Percentiles rank a stretch among this genome's conserved stretches.
Evolutionary conservation across 2,888 invertebrate species (phyloP).

Genomic region (Ecdyonurus torrentis): DNA sequence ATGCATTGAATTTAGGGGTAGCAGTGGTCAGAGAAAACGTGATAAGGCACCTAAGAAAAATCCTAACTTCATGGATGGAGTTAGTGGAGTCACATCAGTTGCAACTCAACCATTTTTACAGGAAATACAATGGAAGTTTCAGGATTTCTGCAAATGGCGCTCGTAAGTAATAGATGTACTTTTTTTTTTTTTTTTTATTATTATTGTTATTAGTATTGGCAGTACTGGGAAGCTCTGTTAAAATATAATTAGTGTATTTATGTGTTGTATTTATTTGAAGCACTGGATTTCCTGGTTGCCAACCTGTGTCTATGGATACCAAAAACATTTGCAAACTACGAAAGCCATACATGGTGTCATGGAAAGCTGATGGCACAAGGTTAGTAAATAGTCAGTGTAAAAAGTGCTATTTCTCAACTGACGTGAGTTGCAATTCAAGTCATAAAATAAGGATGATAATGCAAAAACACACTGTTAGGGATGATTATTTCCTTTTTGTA

Average conservation of each 20-base stretch:
- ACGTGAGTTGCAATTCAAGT: too few species aligned
- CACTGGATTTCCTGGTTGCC: conserved; percentile 85
- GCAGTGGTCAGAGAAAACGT: conserved; percentile 20
- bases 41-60: conserved; percentile 39
- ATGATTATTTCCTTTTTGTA: background rate
- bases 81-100: conserved; percentile 58
- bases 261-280: conserved; percentile 17
- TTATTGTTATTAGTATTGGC: conserved; percentile 7
- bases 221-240: background rate
- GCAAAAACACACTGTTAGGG: background rate
- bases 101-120: conserved; percentile 39
- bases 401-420: too few species aligned
- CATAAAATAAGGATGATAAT: background rate
- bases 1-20: conserved; percentile 8
- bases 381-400: too few species aligned
- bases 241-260: conserved; percentile 2
- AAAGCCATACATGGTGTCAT: conserved; percentile 88
- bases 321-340: conserved; percentile 61
- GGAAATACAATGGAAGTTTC: conserved; percentile 55
- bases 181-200: conserved; percentile 7
- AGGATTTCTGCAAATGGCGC: conserved; percentile 66
- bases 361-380: conserved; percentile 98
- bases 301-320: conserved; percentile 92
- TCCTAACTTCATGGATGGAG: conserved; percentile 72
- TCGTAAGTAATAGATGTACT: conserved; percentile 23